These are phyloP conservation scores for Origma solitaria DNA, from an alignment of 2,113 vertebrate genomes.

Conservation along the genomic window DNA sequence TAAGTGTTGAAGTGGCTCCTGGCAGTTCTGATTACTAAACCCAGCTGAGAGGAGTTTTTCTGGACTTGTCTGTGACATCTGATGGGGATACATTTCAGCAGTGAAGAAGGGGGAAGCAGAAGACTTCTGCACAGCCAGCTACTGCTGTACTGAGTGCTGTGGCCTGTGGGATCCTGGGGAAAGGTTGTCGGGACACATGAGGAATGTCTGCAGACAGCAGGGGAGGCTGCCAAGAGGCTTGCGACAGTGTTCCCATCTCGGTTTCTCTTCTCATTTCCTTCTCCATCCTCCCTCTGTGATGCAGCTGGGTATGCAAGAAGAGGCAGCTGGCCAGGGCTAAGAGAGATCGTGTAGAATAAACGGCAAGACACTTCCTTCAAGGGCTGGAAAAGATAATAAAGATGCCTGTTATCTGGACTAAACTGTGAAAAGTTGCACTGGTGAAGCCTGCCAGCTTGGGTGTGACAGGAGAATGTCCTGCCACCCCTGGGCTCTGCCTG, in stretches of 20 bases:
- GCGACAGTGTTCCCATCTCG: background rate
- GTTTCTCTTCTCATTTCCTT: background rate
- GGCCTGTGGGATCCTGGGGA: background rate
- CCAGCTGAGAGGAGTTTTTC: background rate
- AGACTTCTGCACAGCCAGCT: background rate
- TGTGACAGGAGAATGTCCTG: background rate
- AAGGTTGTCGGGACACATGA: accelerated
- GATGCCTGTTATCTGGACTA: background rate
- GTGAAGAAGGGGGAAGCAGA: background rate
- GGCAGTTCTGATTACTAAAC: background rate
- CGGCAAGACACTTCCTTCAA: background rate
- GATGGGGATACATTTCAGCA: background rate
- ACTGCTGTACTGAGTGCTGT: background rate
- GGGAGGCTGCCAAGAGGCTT: background rate
- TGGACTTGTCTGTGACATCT: background rate
- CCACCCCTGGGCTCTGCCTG: background rate
- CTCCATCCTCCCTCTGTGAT: background rate
- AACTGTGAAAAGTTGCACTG: background rate
- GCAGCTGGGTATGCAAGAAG: background rate
- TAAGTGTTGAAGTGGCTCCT: background rate
- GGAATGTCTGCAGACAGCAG: background rate
- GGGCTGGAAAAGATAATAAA: background rate
- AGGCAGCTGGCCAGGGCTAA: background rate
- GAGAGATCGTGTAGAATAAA: background rate
- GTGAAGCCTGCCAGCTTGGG: background rate